phyloP scores from a whole-genome alignment of 2,113 vertebrate species.

The Empidonax alnorum region DNA sequence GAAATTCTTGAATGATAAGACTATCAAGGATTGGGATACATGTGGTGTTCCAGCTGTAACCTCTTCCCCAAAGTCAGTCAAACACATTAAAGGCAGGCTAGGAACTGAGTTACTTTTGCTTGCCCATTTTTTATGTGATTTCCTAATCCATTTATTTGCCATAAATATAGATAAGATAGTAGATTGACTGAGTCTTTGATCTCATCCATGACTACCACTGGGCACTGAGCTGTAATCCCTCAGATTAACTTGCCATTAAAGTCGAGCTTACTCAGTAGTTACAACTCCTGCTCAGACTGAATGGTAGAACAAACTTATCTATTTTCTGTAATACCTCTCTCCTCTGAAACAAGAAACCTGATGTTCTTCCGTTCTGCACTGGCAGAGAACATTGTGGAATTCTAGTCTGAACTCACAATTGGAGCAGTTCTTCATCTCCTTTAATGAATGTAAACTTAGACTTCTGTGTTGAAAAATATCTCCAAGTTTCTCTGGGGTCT shows the following conservation, averaged over 20 bases:
- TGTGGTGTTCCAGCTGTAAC: neutral
- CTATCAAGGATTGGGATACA: neutral
- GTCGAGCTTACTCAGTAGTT: neutral
- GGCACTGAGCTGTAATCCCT: neutral
- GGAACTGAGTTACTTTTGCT: neutral
- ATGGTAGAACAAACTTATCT: neutral
- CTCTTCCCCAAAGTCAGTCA: neutral
- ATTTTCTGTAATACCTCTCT: neutral
- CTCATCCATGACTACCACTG: neutral
- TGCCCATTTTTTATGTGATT: neutral
- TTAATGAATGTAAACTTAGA: neutral
- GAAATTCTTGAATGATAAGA: neutral
- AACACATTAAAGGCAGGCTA: neutral
- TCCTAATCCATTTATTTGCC: neutral
- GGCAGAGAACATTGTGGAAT: neutral
- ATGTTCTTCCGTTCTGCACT: neutral
- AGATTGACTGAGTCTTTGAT: neutral
- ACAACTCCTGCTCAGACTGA: neutral
- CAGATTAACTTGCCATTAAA: neutral
- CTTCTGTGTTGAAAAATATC: neutral
- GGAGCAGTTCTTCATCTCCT: neutral
- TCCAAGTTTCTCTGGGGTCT: neutral
- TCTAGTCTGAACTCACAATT: neutral
- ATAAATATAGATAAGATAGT: neutral
- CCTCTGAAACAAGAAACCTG: neutral